Percentiles rank a stretch among this genome's conserved stretches.
These are phyloP conservation scores for Apantesis nais DNA, from an alignment of 2,888 invertebrate genomes.

Conservation along the genomic window DNA sequence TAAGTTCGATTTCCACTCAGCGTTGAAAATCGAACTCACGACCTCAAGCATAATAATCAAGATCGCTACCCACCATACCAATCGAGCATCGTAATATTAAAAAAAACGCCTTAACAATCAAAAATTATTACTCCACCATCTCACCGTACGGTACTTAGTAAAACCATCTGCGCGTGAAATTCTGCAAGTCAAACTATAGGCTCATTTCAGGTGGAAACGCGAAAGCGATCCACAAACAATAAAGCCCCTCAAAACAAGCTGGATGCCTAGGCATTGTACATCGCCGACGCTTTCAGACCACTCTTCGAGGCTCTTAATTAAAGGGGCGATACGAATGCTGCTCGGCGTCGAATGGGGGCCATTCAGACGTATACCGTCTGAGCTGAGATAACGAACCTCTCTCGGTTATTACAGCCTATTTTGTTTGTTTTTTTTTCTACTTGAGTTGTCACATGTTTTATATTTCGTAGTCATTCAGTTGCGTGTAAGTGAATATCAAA, in stretches of 20 bases:
- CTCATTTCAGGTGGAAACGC: constrained; percentile 61
- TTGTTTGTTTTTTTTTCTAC: constrained; percentile 58
- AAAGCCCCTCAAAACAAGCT: constrained; percentile 60
- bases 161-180: constrained; percentile 31
- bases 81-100: no score
- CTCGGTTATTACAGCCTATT: constrained; percentile 72
- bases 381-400: constrained; percentile 77
- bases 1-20: no score
- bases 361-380: constrained; percentile 77
- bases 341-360: constrained; percentile 62
- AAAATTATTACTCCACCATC: constrained; percentile 47
- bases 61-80: no score
- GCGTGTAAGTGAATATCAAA: neutral
- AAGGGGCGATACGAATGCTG: constrained; percentile 58
- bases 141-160: constrained; percentile 19
- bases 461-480: constrained; percentile 13
- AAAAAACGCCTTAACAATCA: constrained; percentile 32
- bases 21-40: no score
- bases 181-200: constrained; percentile 45
- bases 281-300: constrained; percentile 69
- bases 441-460: constrained; percentile 32
- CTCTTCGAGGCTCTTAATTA: constrained; percentile 16
- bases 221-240: constrained; percentile 71
- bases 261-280: constrained; percentile 67
- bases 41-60: no score